These are phyloP conservation scores for Dendrocincla tyrannina DNA, from an alignment of 2,797 vertebrate genomes.

Conservation along the genomic window DNA sequence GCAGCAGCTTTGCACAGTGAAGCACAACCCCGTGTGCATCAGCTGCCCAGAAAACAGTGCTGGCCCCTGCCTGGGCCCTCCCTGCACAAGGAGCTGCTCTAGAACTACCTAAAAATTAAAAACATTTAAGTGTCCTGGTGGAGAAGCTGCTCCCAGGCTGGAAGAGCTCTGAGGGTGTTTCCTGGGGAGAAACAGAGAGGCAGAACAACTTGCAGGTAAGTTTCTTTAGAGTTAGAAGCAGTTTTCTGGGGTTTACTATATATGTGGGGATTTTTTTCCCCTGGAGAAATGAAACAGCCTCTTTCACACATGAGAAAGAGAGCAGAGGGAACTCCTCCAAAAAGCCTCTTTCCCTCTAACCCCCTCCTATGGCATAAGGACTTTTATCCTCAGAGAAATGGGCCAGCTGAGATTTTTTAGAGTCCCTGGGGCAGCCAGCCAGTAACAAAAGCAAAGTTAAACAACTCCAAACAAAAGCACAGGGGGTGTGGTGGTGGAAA, in stretches of 20 bases:
- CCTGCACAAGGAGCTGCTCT: neutral
- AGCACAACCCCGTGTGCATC: rapidly evolving
- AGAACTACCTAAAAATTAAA: neutral
- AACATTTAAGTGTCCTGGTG: neutral
- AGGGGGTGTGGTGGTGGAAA: conserved; percentile 20
- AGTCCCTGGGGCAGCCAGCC: neutral
- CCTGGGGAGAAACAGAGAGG: neutral
- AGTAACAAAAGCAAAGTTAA: conserved; percentile 35
- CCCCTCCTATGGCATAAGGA: neutral
- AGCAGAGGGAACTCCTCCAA: neutral
- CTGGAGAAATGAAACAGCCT: neutral
- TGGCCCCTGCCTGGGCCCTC: neutral
- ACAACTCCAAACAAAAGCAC: conserved; percentile 29
- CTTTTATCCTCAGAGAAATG: neutral
- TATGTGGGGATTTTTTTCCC: rapidly evolving
- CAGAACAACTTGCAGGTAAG: neutral
- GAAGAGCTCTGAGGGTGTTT: neutral
- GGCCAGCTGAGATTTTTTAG: neutral
- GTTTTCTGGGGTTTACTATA: neutral
- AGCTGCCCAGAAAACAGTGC: neutral
- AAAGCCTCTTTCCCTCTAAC: neutral
- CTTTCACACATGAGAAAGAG: neutral
- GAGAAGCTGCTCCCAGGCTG: neutral
- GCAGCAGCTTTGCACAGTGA: neutral
- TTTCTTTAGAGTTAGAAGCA: neutral